Evolutionary conservation across 2,113 vertebrate species (phyloP).

Genomic region (Nesospiza acunhae): DNA sequence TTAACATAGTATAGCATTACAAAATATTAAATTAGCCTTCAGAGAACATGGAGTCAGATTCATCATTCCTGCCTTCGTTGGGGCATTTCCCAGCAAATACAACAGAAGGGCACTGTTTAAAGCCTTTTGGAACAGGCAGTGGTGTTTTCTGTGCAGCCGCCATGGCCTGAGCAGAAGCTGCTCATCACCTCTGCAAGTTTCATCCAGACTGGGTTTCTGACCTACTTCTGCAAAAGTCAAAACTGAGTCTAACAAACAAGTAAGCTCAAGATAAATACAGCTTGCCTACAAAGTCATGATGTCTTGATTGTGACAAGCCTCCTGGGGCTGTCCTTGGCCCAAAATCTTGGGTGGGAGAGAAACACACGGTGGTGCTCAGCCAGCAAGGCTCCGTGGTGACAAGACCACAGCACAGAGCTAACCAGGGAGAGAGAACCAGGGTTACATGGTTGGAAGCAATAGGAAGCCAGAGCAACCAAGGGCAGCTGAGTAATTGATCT

Average conservation of each 20-base stretch:
- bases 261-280: background rate
- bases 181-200: background rate
- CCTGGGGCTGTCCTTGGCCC: background rate
- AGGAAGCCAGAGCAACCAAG: background rate
- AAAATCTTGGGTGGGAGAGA: background rate
- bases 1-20: no score
- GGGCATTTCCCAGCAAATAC: no score
- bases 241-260: background rate
- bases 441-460: background rate
- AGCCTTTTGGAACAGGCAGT: background rate
- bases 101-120: background rate
- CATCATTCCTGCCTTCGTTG: no score
- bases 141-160: background rate
- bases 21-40: no score
- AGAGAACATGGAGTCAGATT: no score
- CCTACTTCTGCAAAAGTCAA: background rate
- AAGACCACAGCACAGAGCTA: background rate
- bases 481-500: background rate
- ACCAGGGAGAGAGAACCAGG: background rate
- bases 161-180: background rate
- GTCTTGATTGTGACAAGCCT: background rate
- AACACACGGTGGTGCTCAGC: accelerated
- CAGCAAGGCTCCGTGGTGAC: background rate
- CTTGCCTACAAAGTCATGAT: background rate
- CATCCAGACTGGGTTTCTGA: background rate